A percentile compares a stretch with the other conserved stretches of the same genome.
phyloP scores from a whole-genome alignment of 2,797 vertebrate species.

The Bucorvus abyssinicus region DNA sequence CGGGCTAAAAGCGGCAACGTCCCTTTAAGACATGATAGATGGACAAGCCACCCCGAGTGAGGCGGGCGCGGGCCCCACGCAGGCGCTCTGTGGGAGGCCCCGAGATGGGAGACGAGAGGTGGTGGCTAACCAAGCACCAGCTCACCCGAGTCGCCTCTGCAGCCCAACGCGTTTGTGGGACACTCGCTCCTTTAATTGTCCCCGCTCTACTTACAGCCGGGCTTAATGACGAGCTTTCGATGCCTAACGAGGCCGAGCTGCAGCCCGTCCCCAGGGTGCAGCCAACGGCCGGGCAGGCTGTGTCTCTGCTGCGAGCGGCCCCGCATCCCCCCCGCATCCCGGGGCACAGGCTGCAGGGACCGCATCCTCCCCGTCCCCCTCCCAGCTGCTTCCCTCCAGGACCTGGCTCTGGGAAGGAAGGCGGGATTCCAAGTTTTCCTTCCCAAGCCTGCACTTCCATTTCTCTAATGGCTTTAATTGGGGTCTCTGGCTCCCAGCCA shows the following conservation, averaged over 20 bases:
- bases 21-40: background rate
- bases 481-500: background rate
- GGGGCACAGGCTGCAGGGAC: background rate
- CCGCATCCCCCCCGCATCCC: background rate
- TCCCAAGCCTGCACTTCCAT: background rate
- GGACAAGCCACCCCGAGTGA: background rate
- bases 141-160: background rate
- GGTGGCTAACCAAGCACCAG: background rate
- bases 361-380: too few species aligned
- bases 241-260: background rate
- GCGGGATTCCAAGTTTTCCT: too few species aligned
- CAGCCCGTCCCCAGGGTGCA: background rate
- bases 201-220: background rate
- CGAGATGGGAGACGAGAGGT: background rate
- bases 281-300: background rate
- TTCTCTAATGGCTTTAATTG: rapidly evolving
- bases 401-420: background rate
- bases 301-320: rapidly evolving
- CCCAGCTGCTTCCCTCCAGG: background rate
- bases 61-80: background rate
- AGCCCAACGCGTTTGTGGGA: background rate
- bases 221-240: background rate
- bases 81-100: background rate
- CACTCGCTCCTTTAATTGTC: background rate
- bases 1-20: background rate